Conservation (phyloP, 2,113 vertebrate genomes). For the Loxodonta africana region DNA sequence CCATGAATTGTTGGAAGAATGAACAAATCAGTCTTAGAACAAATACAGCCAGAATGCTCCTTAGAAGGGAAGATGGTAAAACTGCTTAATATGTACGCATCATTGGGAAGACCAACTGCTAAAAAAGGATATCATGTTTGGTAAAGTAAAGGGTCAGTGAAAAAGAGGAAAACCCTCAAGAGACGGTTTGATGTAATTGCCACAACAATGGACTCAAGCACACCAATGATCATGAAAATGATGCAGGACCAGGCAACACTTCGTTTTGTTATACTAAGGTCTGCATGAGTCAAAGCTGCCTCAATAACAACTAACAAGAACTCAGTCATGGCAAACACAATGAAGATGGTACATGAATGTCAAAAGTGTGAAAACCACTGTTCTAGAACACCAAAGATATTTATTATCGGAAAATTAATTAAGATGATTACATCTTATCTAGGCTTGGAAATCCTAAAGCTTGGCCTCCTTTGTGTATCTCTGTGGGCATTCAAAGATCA, state of each 20-base stretch:
- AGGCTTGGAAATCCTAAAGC: neutral
- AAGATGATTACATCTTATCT: neutral
- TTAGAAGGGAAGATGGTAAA: neutral
- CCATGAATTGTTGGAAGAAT: neutral
- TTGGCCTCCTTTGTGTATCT: neutral
- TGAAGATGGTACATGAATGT: neutral
- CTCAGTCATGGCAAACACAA: neutral
- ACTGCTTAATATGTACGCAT: neutral
- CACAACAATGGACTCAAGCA: neutral
- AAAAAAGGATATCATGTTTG: neutral
- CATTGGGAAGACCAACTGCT: neutral
- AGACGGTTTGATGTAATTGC: neutral
- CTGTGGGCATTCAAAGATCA: constrained; percentile 33
- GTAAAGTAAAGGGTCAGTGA: neutral
- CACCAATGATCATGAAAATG: neutral
- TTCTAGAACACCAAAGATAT: neutral
- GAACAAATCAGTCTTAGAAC: neutral
- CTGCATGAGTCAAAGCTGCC: neutral
- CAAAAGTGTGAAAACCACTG: neutral
- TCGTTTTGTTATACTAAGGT: neutral
- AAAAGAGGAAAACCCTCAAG: neutral
- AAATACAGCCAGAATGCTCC: neutral
- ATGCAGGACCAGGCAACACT: neutral
- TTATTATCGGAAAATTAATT: neutral
- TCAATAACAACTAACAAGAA: neutral